These are phyloP conservation scores for Harmothoe impar DNA, from an alignment of 2,888 invertebrate genomes.

Conservation along the genomic window DNA sequence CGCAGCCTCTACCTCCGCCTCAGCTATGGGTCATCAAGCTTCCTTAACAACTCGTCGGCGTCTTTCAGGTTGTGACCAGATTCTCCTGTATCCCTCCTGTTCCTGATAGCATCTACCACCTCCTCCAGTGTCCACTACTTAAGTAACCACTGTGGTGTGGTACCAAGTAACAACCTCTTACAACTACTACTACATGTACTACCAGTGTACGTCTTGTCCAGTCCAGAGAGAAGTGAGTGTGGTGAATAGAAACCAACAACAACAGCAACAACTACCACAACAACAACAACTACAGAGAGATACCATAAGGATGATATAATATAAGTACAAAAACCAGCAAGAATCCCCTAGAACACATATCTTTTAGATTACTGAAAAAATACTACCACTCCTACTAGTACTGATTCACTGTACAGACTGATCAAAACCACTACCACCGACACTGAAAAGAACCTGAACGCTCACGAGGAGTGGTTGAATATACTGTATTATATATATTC, in stretches of 20 bases:
- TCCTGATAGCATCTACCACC: neutral
- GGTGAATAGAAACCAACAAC: neutral
- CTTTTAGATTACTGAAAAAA: neutral
- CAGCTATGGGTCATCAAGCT: constrained; percentile 3
- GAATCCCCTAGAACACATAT: too few species aligned
- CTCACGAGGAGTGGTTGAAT: too few species aligned
- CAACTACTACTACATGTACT: neutral
- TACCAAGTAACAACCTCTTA: neutral
- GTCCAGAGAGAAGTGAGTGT: neutral
- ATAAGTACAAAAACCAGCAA: too few species aligned
- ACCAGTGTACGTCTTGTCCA: neutral
- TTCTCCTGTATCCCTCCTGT: neutral
- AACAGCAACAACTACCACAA: neutral
- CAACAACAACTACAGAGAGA: neutral
- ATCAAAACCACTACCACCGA: neutral
- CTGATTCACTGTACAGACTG: neutral
- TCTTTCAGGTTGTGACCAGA: constrained; percentile 21
- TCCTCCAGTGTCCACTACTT: neutral
- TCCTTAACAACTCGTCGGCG: neutral
- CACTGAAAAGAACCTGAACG: too few species aligned
- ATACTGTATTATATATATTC: too few species aligned
- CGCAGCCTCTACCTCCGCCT: constrained; percentile 22
- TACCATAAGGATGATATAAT: neutral
- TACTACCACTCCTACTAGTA: neutral
- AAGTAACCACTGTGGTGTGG: neutral